These are phyloP conservation scores for Neuroscelio doddi DNA, from an alignment of 2,888 invertebrate species.

Conservation along the genomic window DNA sequence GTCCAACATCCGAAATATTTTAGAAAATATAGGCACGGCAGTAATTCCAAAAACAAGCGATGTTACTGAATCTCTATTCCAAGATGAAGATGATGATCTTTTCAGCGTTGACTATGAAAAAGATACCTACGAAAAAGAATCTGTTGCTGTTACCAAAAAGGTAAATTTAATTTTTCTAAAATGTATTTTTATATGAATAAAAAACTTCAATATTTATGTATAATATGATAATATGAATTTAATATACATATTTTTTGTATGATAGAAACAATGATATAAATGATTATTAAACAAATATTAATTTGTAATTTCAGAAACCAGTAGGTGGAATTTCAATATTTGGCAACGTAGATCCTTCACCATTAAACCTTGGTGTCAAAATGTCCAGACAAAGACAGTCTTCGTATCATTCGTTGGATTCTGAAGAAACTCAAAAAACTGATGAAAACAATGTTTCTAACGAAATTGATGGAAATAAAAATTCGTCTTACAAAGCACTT, in stretches of 20 bases:
- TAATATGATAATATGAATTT: too few species aligned
- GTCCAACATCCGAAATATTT: too few species aligned
- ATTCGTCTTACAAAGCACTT: too few species aligned
- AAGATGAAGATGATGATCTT: constrained; percentile 20
- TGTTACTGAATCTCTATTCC: too few species aligned
- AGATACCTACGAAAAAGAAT: neutral
- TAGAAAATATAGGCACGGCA: too few species aligned
- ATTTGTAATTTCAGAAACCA: constrained; percentile 74
- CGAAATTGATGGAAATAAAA: constrained; percentile 2
- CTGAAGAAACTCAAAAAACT: constrained; percentile 19
- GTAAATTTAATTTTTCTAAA: too few species aligned
- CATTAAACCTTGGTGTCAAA: constrained; percentile 39
- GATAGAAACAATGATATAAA: neutral
- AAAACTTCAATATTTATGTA: neutral
- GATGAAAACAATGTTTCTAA: neutral
- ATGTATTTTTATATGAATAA: neutral
- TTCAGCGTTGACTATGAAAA: constrained; percentile 33
- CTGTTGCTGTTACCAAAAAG: constrained; percentile 2
- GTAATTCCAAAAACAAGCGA: too few species aligned
- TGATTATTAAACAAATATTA: too few species aligned
- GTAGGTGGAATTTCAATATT: constrained; percentile 77
- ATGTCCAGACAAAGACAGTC: constrained; percentile 24
- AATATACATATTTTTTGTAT: neutral
- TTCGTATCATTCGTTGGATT: constrained; percentile 20
- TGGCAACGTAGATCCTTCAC: constrained; percentile 67